Percentiles rank a stretch among this genome's conserved stretches.
Evolutionary conservation across 2,888 invertebrate species (phyloP).

Genomic region (Morpho helenor): DNA sequence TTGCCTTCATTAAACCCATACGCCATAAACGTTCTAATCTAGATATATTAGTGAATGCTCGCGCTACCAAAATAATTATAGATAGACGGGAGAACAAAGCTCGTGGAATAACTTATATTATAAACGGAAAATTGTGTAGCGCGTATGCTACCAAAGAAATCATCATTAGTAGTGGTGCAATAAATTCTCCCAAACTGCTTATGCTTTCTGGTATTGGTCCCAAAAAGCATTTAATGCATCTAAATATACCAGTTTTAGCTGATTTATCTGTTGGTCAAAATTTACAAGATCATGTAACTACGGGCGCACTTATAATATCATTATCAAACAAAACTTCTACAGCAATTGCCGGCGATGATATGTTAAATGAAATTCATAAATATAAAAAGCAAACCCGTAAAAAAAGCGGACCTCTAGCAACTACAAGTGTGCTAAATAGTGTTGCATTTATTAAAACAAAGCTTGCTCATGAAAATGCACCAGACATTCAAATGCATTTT

Average conservation of each 20-base stretch:
- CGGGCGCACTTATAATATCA: conserved; percentile 69
- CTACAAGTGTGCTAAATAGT: conserved; percentile 75
- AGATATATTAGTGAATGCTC: conserved; percentile 70
- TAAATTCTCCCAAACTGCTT: conserved; percentile 82
- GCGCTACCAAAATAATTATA: conserved; percentile 78
- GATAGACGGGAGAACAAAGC: conserved; percentile 73
- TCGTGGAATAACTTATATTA: conserved; percentile 58
- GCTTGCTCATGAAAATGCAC: conserved; percentile 61
- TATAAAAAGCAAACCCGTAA: conserved; percentile 57
- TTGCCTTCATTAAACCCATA: conserved; percentile 83
- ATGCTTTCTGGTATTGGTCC: conserved; percentile 85
- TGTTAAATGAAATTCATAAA: conserved; percentile 60
- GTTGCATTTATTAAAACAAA: conserved; percentile 81
- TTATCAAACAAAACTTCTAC: conserved; percentile 79
- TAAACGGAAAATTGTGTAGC: conserved; percentile 59
- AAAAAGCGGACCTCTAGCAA: conserved; percentile 74
- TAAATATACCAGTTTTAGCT: conserved; percentile 78
- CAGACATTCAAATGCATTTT: conserved; percentile 84
- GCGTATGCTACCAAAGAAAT: conserved; percentile 80
- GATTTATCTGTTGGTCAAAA: conserved; percentile 86
- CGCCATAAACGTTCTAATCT: conserved; percentile 74
- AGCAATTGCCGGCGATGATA: conserved; percentile 50
- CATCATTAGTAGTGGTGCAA: conserved; percentile 78
- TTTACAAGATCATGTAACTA: conserved; percentile 86
- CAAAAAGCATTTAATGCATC: conserved; percentile 65